Evolutionary conservation across 2,888 invertebrate genomes (phyloP).

Genomic region (Spialia ferax): DNA sequence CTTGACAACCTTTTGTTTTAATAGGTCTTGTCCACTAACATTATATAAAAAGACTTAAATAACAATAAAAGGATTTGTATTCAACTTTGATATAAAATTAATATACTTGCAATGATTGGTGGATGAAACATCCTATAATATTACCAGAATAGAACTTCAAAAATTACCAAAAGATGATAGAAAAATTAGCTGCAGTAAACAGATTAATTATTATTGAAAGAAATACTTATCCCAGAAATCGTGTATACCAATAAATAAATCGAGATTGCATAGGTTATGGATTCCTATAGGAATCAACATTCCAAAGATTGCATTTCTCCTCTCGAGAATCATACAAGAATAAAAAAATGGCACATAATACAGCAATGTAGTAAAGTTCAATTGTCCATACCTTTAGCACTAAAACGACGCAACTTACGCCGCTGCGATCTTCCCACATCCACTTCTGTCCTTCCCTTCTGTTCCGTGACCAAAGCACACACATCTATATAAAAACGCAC

Average conservation of each 20-base stretch:
- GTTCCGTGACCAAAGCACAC: not conserved
- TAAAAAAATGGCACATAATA: conserved; percentile 32
- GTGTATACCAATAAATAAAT: not conserved
- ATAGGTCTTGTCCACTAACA: too few relatives aligned
- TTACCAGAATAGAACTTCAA: not conserved
- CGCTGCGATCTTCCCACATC: not conserved
- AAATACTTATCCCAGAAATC: not conserved
- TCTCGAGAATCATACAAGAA: not conserved
- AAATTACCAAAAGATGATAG: not conserved
- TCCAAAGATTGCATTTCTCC: not conserved
- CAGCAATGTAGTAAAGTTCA: conserved; percentile 18
- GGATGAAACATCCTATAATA: conserved; percentile 8
- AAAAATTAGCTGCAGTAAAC: not conserved
- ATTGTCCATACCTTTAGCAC: conserved; percentile 1
- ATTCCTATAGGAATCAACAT: not conserved
- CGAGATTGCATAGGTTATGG: not conserved
- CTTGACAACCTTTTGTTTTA: too few relatives aligned
- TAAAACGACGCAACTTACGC: conserved; percentile 5
- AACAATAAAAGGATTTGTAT: too few relatives aligned
- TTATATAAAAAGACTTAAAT: too few relatives aligned
- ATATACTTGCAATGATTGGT: not conserved
- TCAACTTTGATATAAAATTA: not conserved
- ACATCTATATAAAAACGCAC: conserved; percentile 13
- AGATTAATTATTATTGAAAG: not conserved
- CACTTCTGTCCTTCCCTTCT: not conserved